A percentile compares a stretch with the other conserved stretches of the same genome.
Conservation (phyloP, 2,113 vertebrate genomes). For the Brachyhypopomus occidentalis region DNA sequence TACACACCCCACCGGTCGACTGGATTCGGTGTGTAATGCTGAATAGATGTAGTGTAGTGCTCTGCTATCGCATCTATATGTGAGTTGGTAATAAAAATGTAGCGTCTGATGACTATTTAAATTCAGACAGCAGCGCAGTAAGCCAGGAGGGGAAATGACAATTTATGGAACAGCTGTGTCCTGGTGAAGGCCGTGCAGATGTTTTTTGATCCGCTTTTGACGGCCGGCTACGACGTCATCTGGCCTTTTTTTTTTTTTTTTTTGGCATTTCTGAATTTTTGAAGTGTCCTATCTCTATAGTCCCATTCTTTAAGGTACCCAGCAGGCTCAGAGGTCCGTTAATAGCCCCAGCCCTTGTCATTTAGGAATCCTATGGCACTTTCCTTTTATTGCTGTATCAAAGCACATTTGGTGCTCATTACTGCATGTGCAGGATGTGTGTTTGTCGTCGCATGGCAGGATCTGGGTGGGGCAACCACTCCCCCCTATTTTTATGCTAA, state of each 20-base stretch:
- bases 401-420: conserved; percentile 44
- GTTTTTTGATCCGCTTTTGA: conserved; percentile 6
- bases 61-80: neutral
- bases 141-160: neutral
- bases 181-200: conserved; percentile 12
- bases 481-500: conserved; percentile 23
- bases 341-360: neutral
- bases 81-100: neutral
- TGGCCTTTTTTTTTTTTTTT: neutral
- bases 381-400: conserved; percentile 20
- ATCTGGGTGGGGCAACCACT: conserved; percentile 25
- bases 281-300: too few relatives aligned
- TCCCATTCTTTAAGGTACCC: too few relatives aligned
- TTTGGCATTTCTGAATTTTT: too few relatives aligned
- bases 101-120: conserved; percentile 9
- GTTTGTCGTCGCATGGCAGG: conserved; percentile 29
- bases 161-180: neutral
- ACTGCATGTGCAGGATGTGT: conserved; percentile 13
- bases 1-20: neutral
- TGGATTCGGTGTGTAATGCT: neutral
- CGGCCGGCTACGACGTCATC: neutral
- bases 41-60: neutral
- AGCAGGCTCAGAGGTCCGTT: neutral
- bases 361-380: conserved; percentile 1
- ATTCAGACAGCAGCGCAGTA: neutral